Conservation (phyloP, 2,113 vertebrate species). For the Oceanites oceanicus region DNA sequence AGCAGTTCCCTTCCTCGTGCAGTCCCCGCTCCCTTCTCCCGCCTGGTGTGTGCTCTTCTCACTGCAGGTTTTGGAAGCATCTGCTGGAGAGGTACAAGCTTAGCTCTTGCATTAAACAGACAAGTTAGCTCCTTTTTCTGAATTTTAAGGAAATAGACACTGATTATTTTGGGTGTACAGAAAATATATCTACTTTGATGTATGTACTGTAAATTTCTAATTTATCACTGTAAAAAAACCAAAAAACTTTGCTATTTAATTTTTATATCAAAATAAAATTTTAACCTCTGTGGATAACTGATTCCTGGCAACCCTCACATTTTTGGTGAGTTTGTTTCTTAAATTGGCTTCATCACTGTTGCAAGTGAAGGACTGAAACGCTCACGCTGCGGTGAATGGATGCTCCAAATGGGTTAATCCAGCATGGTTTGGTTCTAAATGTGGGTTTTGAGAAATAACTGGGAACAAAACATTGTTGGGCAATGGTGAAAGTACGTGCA, state of each 20-base stretch:
- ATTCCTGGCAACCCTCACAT: not conserved
- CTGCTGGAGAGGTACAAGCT: conserved; percentile 58
- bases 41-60: not conserved
- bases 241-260: conserved; percentile 83
- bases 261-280: conserved; percentile 84
- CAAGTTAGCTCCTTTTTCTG: not conserved
- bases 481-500: not conserved
- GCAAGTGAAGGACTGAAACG: not conserved
- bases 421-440: not conserved
- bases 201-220: conserved; percentile 86
- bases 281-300: conserved; percentile 63
- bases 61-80: not conserved
- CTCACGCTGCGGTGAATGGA: not conserved
- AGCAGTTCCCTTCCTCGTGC: not conserved
- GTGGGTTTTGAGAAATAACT: not conserved
- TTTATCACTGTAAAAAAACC: conserved; percentile 81
- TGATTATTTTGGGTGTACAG: conserved; percentile 72
- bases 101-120: not conserved
- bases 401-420: not conserved
- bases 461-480: not conserved
- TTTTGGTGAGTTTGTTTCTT: conserved; percentile 6
- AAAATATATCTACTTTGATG: conserved; percentile 75
- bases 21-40: not conserved
- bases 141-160: conserved; percentile 63
- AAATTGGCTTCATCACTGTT: not conserved